Base-by-base conservation (phyloP, 2,113 vertebrate genomes). In the Haemorhous mexicanus region DNA sequence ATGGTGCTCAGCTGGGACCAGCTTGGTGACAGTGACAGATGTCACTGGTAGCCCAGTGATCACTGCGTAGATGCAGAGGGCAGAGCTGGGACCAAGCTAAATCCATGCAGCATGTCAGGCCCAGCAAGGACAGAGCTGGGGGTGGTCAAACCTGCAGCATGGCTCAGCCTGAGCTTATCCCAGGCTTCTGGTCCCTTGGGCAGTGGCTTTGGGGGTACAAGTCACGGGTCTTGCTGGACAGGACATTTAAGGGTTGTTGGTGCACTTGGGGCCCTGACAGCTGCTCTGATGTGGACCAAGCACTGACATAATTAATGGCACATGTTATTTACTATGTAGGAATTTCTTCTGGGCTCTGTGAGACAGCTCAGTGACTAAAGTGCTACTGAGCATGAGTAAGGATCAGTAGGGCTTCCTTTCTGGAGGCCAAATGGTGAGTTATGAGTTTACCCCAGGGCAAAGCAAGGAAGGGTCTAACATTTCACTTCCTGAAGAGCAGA, bases 91-190 rank as follows among this genome's bases (percentile, higher is more conserved):
- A 55, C 39, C 19, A 37, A 37, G 32, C 37, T 53, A 53, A 77
- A 41, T 44, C 35, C 11, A 41, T 5, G 7, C 24, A 41, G 44
- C 2, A 35, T 63, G 39, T 33, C 30, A 26, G 41, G 20, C 10
- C 9, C 32, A 55, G 63, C n/a, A 68, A 73, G 30, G 39, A n/a
- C 14, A 37, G 19, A 39, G 14, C 49, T 77, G 6, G 21, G 39
- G 10, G 4, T 11, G 2, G 30, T n/a, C 0, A 0, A 72, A 56
- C 18, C 10, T 80, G 32, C 63, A 76, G 24, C 18, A 18, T 35
- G 28, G 47, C 12, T 44, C 32, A 18, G 13, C 28, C 44, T 72
- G 58, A 72, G 20, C 73, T 76, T 37, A 67, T 33, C 12, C 11
- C 0, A 0, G 30, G 7, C 32, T 84, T 84, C 50, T 79, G 41